Conservation (phyloP, 2,888 invertebrate genomes). For the Chrysodeixis includens region DNA sequence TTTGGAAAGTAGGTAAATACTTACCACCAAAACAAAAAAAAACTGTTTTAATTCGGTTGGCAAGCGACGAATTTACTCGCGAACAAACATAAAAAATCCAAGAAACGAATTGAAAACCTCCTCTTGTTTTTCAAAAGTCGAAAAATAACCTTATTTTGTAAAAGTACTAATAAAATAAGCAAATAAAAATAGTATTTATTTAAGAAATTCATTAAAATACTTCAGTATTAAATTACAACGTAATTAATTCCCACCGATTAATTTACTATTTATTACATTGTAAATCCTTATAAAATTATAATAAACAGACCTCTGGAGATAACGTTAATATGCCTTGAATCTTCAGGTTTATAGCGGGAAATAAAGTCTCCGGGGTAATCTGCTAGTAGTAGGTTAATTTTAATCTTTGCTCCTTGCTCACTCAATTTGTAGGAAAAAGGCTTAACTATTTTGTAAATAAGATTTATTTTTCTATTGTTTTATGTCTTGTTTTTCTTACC, state of each 20-base stretch:
- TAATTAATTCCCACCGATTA: not conserved
- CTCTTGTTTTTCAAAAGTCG: no score
- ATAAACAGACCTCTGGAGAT: constrained; percentile 51
- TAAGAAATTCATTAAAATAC: no score
- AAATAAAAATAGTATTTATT: no score
- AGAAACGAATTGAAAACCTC: no score
- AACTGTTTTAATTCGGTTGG: no score
- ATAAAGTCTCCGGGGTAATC: constrained; percentile 50
- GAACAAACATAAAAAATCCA: no score
- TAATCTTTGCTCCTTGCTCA: constrained; percentile 29
- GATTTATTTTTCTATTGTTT: not conserved
- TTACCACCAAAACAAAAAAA: no score
- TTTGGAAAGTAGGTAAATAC: no score
- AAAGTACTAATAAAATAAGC: no score
- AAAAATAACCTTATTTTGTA: no score
- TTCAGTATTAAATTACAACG: no score
- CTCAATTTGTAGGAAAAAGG: constrained; percentile 17
- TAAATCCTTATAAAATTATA: constrained; percentile 32
- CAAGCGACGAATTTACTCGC: no score
- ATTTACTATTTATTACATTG: constrained; percentile 28
- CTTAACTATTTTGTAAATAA: constrained; percentile 9
- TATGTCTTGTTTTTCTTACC: not conserved
- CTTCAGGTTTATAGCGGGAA: constrained; percentile 44
- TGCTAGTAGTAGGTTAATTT: constrained; percentile 46
- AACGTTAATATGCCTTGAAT: constrained; percentile 46